Evolutionary conservation across 2,888 invertebrate species (phyloP), one percentile per base, ranked within the genome.

Genomic region (Lypha dubia): DNA sequence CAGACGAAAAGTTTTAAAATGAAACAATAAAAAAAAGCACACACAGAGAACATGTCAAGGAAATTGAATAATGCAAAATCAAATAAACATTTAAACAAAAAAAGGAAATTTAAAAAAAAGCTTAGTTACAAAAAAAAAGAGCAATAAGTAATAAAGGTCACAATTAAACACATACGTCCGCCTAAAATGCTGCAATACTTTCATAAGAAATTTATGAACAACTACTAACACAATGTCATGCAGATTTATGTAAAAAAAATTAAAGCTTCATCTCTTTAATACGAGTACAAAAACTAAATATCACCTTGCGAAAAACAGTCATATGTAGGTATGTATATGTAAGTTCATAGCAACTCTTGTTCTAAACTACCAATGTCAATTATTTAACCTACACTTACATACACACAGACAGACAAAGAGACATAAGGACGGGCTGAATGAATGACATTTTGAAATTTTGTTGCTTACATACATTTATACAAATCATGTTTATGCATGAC

Each of bases 41-140:
- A 32, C 1, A 9, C 9, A 46, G n/a, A 73, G 28, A 49, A 53
- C 53, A 67, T 80, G 74, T 74, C 80, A 80, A 80, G 80, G 80
- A 80, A 80, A 74, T 24, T 6, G 13, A 28, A 58, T 65, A 46
- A 56, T 35, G n/a, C 11, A 32, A 58, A 67, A 60, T 2, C 49
- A 68, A 51, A 77, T 41, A 24, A 46, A 38, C 24, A 68, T 77
- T 49, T 38, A 49, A 51, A 32, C 20, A 7, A 44, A 65, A 67
- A 44, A 51, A 38, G 1, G 4, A 53, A 49, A 35, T 8, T 0
- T 0, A 32, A 24, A 11, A 60, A 13, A n/a, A n/a, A n/a, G n/a
- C n/a, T n/a, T n/a, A n/a, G 1, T 13, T 58, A 38, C 8, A 51
- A 38, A 62, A 41, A 51, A 24, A 38, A 62, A 73, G 35, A n/a